Evolutionary conservation across 2,113 vertebrate genomes (phyloP).

Genomic region (Catharus minimus): DNA sequence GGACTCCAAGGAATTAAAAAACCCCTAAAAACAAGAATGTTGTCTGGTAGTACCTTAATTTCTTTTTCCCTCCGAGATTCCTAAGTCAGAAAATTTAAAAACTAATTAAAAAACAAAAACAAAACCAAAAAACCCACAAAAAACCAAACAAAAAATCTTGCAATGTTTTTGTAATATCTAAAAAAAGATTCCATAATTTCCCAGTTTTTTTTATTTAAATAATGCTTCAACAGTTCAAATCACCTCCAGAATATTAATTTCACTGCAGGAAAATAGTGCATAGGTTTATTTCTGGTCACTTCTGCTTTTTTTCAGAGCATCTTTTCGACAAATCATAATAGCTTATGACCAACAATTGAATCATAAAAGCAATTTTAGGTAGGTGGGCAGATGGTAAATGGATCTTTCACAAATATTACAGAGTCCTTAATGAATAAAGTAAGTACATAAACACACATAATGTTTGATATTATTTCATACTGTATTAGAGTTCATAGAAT

Average conservation of each 20-base stretch:
- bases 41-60: not conserved
- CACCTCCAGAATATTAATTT: not conserved
- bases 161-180: not conserved
- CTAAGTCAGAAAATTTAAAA: not conserved
- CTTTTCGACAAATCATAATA: not conserved
- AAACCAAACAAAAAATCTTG: not conserved
- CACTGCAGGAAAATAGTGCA: not conserved
- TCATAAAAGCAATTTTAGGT: not conserved
- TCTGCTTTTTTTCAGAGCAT: not conserved
- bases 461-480: not conserved
- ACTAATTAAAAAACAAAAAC: not conserved
- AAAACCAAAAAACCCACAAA: too few relatives aligned
- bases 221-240: not conserved
- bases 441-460: not conserved
- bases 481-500: not conserved
- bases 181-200: not conserved
- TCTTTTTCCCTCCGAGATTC: not conserved
- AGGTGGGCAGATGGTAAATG: not conserved
- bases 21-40: not conserved
- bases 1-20: not conserved
- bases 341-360: not conserved
- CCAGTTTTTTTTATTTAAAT: not conserved
- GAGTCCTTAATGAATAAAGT: not conserved
- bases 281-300: not conserved
- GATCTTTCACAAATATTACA: not conserved